These are phyloP conservation scores for Aphodius granarius DNA, from an alignment of 2,888 invertebrate species.

Conservation along the genomic window DNA sequence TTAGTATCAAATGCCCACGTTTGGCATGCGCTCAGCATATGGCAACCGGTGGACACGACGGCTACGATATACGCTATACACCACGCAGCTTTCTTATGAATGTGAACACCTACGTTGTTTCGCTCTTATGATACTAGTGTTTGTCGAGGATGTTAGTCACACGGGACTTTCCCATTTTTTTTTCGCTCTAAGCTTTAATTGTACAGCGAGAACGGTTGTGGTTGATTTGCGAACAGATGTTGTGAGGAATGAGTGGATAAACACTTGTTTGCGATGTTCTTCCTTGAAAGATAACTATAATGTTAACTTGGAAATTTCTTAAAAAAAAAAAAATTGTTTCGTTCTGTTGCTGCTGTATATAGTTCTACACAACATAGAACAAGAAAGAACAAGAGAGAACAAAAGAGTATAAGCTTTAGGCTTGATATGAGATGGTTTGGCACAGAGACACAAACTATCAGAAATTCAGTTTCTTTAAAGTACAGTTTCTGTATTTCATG, in stretches of 20 bases:
- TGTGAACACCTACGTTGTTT: neutral
- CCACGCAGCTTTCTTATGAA: neutral
- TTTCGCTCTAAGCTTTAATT: neutral
- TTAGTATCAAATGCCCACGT: neutral
- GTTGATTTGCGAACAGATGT: neutral
- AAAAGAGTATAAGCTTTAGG: too few species aligned
- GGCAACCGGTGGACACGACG: neutral
- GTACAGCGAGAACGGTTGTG: neutral
- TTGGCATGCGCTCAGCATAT: neutral
- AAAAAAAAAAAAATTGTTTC: too few species aligned
- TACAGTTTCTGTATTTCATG: too few species aligned
- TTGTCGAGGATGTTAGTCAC: neutral
- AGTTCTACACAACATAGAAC: too few species aligned
- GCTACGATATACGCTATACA: neutral
- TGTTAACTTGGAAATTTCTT: too few species aligned
- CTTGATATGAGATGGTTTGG: too few species aligned
- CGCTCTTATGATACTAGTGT: neutral
- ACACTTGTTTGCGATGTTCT: too few species aligned
- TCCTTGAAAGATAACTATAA: too few species aligned
- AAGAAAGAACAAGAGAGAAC: too few species aligned
- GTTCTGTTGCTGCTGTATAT: too few species aligned
- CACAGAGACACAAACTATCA: too few species aligned
- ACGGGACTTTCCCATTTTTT: neutral
- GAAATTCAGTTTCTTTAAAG: too few species aligned
- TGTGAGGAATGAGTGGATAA: neutral